Evolutionary conservation across 2,797 vertebrate species (phyloP).

Genomic region (Jordanella pulchra): DNA sequence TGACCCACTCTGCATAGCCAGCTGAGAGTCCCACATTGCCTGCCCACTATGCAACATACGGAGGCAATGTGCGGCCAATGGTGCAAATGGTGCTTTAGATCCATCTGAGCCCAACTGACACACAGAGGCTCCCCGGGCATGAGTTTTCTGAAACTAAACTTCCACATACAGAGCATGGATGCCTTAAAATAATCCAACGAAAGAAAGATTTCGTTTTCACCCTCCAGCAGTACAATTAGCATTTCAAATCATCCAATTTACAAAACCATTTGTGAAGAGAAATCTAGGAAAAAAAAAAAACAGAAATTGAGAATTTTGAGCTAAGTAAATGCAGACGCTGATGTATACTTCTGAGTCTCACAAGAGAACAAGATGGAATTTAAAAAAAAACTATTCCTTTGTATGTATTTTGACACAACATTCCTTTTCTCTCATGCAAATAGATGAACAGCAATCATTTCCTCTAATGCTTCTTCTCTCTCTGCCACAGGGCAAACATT

Average conservation of each 20-base stretch:
- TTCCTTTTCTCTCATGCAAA: slow-evolving; percentile 63
- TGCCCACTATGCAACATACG: slow-evolving; percentile 72
- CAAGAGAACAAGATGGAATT: slow-evolving; percentile 64
- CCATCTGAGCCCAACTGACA: slow-evolving; percentile 68
- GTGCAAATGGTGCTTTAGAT: slow-evolving; percentile 70
- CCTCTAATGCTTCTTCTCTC: slow-evolving; percentile 49
- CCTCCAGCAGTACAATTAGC: slow-evolving; percentile 53
- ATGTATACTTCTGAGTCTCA: slow-evolving; percentile 59
- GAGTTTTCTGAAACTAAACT: slow-evolving; percentile 54
- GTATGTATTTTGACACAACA: slow-evolving; percentile 58
- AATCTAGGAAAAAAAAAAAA: slow-evolving; percentile 47
- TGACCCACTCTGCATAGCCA: slow-evolving; percentile 55
- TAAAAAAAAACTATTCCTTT: slow-evolving; percentile 61
- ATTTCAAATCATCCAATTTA: slow-evolving; percentile 58
- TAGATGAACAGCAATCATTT: slow-evolving; percentile 65
- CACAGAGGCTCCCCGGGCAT: slow-evolving; percentile 58
- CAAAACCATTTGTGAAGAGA: slow-evolving; percentile 47
- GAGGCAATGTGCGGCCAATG: slow-evolving; percentile 69
- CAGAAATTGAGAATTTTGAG: slow-evolving; percentile 45
- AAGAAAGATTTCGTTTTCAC: slow-evolving; percentile 38
- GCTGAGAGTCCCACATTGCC: slow-evolving; percentile 65
- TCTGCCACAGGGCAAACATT: slow-evolving; percentile 78
- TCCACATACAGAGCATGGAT: slow-evolving; percentile 59
- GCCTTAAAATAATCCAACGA: slow-evolving; percentile 54
- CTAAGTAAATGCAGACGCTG: slow-evolving; percentile 47